Evolutionary conservation across 2,113 vertebrate genomes (phyloP), one percentile per base, ranked within the genome.

Genomic region (Cranoglanis bouderius): DNA sequence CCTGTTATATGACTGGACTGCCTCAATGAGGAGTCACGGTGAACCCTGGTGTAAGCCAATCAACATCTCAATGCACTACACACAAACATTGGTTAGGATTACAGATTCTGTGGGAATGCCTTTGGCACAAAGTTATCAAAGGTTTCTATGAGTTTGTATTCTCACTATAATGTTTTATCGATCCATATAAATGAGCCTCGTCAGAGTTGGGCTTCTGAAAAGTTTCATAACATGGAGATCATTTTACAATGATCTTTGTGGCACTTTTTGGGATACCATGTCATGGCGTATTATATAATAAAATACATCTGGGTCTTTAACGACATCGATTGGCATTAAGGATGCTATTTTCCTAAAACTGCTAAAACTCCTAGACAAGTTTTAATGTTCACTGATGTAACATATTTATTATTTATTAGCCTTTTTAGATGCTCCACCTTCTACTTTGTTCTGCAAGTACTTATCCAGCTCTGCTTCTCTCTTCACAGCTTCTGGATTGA

Each of bases 361-460:
- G 53, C 19, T 82, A 21, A 87, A 80, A 74, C 70, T 88, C 80
- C 38, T 82, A 90, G 18, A 84, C 53, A 29, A 46, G 82, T 43
- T 81, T 82, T 57, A 89, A 87, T 70, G 65, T 84, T 91, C 53
- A 46, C 59, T 51, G 70, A 35, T 65, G 49, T 13, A 78, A 63
- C 67, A 93, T 92, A 95, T 29, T n/a, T n/a, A 91, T 95, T 96
- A 97, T 96, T 97, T 97, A 96, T 96, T 96, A 86, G 89, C 86
- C 96, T 97, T 96, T 96, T 96, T 97, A 95, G 96, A 96, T 94
- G 96, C 96, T 96, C 96, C 97, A 96, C 97, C 97, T 97, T 97
- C 97, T 92, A 97, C 95, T 91, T 96, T 95, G 94, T 96, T 96
- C 94, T 97, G 97, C 95, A 97, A 96, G 95, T 96, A 95, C 91